These are phyloP conservation scores for Halocynthia roretzi DNA, from an alignment of 23 tunicate genomes.

Conservation along the genomic window DNA sequence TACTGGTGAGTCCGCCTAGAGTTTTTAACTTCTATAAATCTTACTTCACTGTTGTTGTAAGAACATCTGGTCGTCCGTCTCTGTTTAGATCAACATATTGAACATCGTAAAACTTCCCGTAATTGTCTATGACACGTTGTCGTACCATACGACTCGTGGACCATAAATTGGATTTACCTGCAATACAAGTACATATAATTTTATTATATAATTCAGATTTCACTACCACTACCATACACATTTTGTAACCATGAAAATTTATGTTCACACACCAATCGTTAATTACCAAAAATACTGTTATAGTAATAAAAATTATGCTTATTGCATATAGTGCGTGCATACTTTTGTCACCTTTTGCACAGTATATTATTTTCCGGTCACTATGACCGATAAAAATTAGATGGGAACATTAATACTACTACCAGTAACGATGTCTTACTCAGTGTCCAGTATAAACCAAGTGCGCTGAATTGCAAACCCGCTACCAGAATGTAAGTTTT, in stretches of 20 bases:
- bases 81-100: conserved; percentile 87
- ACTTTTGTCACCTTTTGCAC: no score
- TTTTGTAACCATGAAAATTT: no score
- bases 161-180: conserved; percentile 17
- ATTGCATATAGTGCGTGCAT: no score
- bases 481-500: conserved; percentile 79
- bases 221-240: no score
- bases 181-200: background rate
- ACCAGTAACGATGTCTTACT: conserved; percentile 12
- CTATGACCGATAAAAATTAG: no score
- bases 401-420: no score
- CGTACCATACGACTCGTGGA: conserved; percentile 27
- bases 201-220: no score
- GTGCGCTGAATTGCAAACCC: conserved; percentile 67
- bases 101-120: conserved; percentile 89
- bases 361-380: no score
- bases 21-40: background rate
- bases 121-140: conserved; percentile 79
- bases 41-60: conserved; percentile 91
- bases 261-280: no score
- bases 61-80: conserved; percentile 77
- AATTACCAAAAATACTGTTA: no score
- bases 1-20: no score
- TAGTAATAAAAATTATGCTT: no score
- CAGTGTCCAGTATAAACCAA: conserved; percentile 88